A percentile compares a stretch with the other conserved stretches of the same genome.
phyloP scores from a whole-genome alignment of 2,888 invertebrate species.

The Rotaria macrura region DNA sequence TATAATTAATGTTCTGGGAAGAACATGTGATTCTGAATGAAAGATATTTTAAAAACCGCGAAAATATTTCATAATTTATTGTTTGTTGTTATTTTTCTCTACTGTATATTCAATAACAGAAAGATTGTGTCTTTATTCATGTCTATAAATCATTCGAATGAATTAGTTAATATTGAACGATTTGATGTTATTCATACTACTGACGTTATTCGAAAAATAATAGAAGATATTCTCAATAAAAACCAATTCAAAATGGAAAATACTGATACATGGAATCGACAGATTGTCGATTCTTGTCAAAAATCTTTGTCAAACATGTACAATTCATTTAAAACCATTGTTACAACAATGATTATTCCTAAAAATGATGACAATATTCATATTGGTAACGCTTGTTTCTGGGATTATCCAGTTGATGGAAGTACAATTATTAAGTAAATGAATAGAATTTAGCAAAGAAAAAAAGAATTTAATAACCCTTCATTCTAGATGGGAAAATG shows the following conservation, averaged over 20 bases:
- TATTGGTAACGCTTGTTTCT: background rate
- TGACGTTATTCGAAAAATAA: background rate
- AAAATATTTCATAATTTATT: background rate
- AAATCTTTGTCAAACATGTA: background rate
- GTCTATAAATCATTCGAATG: too few species aligned
- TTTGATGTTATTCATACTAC: background rate
- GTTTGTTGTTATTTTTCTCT: too few species aligned
- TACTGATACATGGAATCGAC: background rate
- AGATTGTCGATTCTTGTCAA: background rate
- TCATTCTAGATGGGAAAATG: slow-evolving; percentile 10
- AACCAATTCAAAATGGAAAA: background rate
- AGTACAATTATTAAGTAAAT: background rate
- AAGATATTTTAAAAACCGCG: background rate
- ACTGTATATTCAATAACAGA: too few species aligned
- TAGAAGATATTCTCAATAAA: background rate
- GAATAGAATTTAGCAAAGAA: background rate
- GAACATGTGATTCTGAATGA: background rate
- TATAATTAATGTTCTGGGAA: background rate
- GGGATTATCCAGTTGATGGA: background rate
- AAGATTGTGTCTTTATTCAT: too few species aligned
- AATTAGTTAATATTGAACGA: background rate
- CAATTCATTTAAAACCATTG: background rate
- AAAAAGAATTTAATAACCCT: too few species aligned
- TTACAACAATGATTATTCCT: background rate
- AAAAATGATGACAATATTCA: background rate